These are phyloP conservation scores for Pogona vitticeps DNA, from an alignment of 2,113 vertebrate species.

Conservation along the genomic window DNA sequence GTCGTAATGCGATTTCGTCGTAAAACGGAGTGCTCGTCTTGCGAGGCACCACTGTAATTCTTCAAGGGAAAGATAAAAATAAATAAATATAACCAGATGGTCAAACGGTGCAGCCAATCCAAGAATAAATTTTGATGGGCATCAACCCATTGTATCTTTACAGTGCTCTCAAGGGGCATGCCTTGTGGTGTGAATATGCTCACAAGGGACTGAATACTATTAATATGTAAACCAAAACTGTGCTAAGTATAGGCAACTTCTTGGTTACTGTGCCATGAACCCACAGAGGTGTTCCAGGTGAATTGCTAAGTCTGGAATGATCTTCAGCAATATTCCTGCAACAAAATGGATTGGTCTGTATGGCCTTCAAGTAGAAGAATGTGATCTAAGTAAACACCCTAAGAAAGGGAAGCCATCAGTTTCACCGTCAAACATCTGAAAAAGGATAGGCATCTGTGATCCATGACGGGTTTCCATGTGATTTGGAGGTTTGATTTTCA, in stretches of 20 bases:
- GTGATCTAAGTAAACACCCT: too few relatives aligned
- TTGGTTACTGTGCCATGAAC: not conserved
- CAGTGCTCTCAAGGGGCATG: not conserved
- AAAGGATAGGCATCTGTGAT: too few relatives aligned
- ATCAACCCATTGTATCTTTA: not conserved
- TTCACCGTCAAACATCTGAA: too few relatives aligned
- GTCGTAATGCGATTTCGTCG: too few relatives aligned
- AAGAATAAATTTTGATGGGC: constrained; percentile 5
- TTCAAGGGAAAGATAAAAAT: not conserved
- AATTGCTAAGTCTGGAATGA: not conserved
- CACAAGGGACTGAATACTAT: not conserved
- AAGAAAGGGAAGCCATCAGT: too few relatives aligned
- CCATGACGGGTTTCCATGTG: too few relatives aligned
- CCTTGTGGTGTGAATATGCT: not conserved
- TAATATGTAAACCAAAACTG: not conserved
- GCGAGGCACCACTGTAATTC: too few relatives aligned
- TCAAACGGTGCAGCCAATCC: not conserved
- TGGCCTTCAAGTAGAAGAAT: not conserved
- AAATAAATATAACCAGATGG: not conserved
- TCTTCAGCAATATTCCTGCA: not conserved
- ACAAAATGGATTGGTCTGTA: not conserved
- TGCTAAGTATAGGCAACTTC: not conserved
- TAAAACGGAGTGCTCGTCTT: too few relatives aligned
- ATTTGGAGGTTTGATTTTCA: too few relatives aligned
- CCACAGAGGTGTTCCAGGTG: not conserved